Evolutionary conservation across 2,113 vertebrate genomes (phyloP).

Genomic region (Labeo catla): DNA sequence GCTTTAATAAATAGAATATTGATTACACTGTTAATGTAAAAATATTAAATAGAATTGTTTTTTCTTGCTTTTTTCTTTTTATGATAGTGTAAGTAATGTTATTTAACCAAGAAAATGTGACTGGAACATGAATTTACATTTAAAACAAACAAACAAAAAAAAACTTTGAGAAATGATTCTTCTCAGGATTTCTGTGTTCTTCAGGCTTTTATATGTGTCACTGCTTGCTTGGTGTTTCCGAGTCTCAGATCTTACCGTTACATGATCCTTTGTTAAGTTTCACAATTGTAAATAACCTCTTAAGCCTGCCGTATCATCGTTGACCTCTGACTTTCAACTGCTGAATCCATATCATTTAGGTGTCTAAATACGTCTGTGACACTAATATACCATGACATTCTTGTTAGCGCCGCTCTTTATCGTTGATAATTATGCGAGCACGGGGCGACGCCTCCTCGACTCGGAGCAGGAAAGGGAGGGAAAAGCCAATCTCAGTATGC

Average conservation of each 20-base stretch:
- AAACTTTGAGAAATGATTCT: no score
- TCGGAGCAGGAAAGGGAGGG: conserved; percentile 85
- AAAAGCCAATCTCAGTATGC: conserved; percentile 89
- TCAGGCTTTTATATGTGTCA: neutral
- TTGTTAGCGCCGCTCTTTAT: conserved; percentile 84
- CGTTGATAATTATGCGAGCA: conserved; percentile 91
- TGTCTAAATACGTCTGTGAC: conserved; percentile 69
- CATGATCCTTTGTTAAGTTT: no score
- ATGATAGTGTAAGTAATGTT: no score
- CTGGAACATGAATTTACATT: no score
- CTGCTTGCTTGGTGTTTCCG: neutral
- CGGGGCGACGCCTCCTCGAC: conserved; percentile 73
- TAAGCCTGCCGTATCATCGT: neutral
- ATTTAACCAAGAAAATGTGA: no score
- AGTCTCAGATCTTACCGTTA: neutral
- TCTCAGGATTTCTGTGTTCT: neutral
- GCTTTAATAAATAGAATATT: no score
- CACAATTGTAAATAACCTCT: conserved; percentile 9
- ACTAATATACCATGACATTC: conserved; percentile 84
- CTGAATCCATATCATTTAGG: conserved; percentile 26
- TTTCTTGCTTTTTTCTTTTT: no score
- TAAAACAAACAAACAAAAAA: no score
- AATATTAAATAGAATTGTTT: no score
- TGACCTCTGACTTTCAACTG: conserved; percentile 35
- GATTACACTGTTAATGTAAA: no score